Base-by-base conservation (phyloP, 2,113 vertebrate species). In the Burhinus oedicnemus region DNA sequence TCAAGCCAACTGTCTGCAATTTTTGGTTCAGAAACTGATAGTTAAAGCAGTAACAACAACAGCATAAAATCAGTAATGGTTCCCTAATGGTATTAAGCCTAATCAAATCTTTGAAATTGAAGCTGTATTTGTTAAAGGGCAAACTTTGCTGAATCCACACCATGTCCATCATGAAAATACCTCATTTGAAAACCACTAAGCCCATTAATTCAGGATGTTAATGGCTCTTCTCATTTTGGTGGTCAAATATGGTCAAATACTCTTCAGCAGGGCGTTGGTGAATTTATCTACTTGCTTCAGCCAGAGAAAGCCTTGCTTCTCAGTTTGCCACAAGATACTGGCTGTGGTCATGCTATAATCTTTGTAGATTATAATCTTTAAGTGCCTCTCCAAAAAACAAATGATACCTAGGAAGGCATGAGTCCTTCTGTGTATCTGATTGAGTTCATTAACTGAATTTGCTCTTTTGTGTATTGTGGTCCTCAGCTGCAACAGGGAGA, bases 31-130 rank as follows among this genome's bases (percentile, higher is more conserved):
- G 94, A 96, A 97, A 96, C 93, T 87, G 80, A 96, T 96, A 96
- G 97, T 98, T 98, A 96, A 95, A 98, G 93, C 90, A 97, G 97
- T 94, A 98, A 98, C 93, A 98, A 71, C 95, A 98, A 83, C 94
- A 97, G 81, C 87, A 81, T 93, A 96, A 95, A 94, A 83, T 97
- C 90, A 89, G 78, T 95, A 97, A 96, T 96, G 82, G 90, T 90
- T 97, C 95, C 90, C 82, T 97, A 97, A 97, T 97, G 96, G 90
- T 97, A 96, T 97, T 97, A 95, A 89, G 94, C 78, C 90, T 97
- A 95, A 97, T 97, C 95, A 96, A 74, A 91, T 96, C 87, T 97
- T 95, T 98, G 97, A 98, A 97, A 98, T 90, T 54, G 89, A 97
- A 97, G 84, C 96, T 84, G 25, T 96, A 82, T 97, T 98, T 98